Conservation (phyloP, 2,888 invertebrate genomes). For the Xanthia togata region DNA sequence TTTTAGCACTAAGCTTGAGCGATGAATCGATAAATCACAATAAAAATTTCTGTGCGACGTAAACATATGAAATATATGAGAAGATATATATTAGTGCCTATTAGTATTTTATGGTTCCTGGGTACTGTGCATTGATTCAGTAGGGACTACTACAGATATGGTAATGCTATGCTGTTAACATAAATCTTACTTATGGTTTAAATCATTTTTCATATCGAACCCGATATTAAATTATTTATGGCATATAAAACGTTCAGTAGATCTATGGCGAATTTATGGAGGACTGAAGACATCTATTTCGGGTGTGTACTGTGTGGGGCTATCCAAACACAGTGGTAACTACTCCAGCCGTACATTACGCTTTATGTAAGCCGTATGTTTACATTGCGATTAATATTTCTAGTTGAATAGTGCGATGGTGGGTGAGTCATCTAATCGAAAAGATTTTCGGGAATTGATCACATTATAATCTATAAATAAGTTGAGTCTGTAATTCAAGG, state of each 20-base stretch:
- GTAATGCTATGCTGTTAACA: constrained; percentile 60
- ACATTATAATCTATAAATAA: constrained; percentile 57
- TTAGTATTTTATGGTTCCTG: constrained; percentile 58
- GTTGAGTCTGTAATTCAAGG: constrained; percentile 32
- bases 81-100: constrained; percentile 47
- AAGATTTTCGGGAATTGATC: constrained; percentile 49
- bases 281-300: constrained; percentile 66
- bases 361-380: constrained; percentile 59
- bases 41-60: constrained; percentile 40
- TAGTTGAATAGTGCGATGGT: constrained; percentile 52
- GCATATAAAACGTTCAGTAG: constrained; percentile 72
- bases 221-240: constrained; percentile 71
- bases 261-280: constrained; percentile 69
- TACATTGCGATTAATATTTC: constrained; percentile 59
- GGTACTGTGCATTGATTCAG: constrained; percentile 61
- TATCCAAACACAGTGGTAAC: constrained; percentile 51
- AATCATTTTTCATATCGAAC: constrained; percentile 73
- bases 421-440: constrained; percentile 63
- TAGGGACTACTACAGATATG: constrained; percentile 53
- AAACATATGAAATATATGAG: constrained; percentile 49
- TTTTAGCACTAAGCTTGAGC: constrained; percentile 28
- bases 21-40: constrained; percentile 56
- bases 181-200: constrained; percentile 70
- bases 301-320: constrained; percentile 41
- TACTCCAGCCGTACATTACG: constrained; percentile 46